Evolutionary conservation across 1,140 invertebrate genomes (phyloP).

Genomic region (Diprion similis): DNA sequence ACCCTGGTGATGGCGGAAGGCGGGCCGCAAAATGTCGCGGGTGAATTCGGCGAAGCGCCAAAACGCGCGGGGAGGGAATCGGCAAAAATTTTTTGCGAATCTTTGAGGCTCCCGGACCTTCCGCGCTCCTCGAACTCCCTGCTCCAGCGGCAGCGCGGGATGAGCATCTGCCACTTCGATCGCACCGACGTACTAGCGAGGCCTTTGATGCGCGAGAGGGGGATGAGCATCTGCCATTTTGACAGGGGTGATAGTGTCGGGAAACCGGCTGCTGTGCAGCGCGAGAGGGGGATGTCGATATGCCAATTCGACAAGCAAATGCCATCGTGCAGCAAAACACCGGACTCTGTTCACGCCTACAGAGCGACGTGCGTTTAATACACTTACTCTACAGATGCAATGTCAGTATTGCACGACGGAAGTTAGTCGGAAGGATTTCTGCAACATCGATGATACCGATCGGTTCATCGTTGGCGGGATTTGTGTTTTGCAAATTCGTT

Average conservation of each 20-base stretch:
- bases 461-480: no score
- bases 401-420: no score
- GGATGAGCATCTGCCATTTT: slow-evolving; percentile 52
- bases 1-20: slow-evolving; percentile 70
- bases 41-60: slow-evolving; percentile 19
- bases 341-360: slow-evolving; percentile 46
- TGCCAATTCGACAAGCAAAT: slow-evolving; percentile 51
- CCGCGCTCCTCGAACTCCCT: slow-evolving; percentile 22
- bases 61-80: slow-evolving; percentile 28
- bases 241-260: slow-evolving; percentile 39
- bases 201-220: slow-evolving; percentile 38
- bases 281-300: slow-evolving; percentile 47
- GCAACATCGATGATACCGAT: no score
- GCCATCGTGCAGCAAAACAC: slow-evolving; percentile 45
- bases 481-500: no score
- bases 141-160: slow-evolving; percentile 32
- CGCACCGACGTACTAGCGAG: slow-evolving; percentile 44
- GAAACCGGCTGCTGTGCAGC: slow-evolving; percentile 40
- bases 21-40: slow-evolving; percentile 32
- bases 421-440: no score
- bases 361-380: slow-evolving; percentile 51
- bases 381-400: background rate
- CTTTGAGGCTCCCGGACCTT: slow-evolving; percentile 16
- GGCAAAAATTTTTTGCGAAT: slow-evolving; percentile 29
- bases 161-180: slow-evolving; percentile 37